Evolutionary conservation across 1,140 invertebrate genomes (phyloP), one percentile per base, ranked within the genome.

Genomic region (Sitodiplosis mosellana): DNA sequence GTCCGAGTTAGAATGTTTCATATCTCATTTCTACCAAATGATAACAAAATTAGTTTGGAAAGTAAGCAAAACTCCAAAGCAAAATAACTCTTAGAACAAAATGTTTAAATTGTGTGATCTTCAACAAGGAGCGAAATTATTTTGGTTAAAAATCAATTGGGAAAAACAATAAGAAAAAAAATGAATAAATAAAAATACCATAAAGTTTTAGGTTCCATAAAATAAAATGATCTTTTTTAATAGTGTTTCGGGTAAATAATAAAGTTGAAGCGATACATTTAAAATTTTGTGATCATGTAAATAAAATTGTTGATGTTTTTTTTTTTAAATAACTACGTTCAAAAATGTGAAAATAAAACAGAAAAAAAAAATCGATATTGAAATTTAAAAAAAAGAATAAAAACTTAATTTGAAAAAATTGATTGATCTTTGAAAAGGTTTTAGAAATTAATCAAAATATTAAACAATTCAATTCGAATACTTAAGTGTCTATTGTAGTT

Each of bases 211-310:
- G 48, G 51, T 56, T 58, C 46, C 52, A 58, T 55, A 58, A 55
- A 56, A 50, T 47, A 37, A 46, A 41, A 44, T 46, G 22, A 50
- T 45, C 48, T 45, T 21, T 50, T n/a, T 21, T 49, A 48, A 7
- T 17, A 33, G 22, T 3, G 21, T 12, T 47, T 47, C 54, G 57
- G 27, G 27, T 27, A 27, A 27, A 27, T 27, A 27, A 27, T 27
- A 27, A 27, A 59, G 59, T 59, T 59, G 59, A 59, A 59, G 59
- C 59, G 59, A 59, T 59, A 59, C 57, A 59, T 44, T 27, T 44
- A 20, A 20, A 53, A 54, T 33, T 46, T 45, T 22, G 33, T 49
- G 34, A 46, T 47, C 36, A 48, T 38, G 12, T 34, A 42, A 14
- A 43, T 21, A 42, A 41, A 38, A 11, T 49, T 33, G n/a, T 10